Base-by-base conservation (phyloP, 1,140 invertebrate species). In the Sycophila sp. region DNA sequence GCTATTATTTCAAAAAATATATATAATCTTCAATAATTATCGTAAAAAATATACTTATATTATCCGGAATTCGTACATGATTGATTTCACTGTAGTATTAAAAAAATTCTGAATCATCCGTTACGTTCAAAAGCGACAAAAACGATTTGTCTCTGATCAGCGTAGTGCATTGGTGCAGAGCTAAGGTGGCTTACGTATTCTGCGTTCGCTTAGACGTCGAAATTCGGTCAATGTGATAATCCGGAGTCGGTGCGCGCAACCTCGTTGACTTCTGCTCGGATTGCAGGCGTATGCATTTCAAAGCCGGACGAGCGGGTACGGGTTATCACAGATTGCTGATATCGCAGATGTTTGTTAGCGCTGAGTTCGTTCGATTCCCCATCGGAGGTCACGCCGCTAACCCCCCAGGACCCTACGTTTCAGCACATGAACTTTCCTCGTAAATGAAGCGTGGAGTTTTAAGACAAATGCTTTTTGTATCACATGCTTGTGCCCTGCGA, bases 341-440 rank as follows among this genome's bases (percentile, higher is more conserved):
- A 59, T 59, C 42, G 62, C 62, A 68, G 55, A 68, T 49, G 55
- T 59, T 59, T 36, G 42, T 65, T 53, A n/a, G 26, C 19, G 32
- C 28, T 24, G 24, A 49, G 47, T 32, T 64, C 40, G 47, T 53
- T 55, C 38, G 49, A 30, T 53, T n/a, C n/a, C 26, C 24, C 10
- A n/a, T n/a, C n/a, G n/a, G n/a, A 15, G 40, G 40, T 42, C 40
- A 42, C 40, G 40, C 5, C 34, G 34, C 19, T 45, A 45, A 8
- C 38, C 22, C 47, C 22, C 11, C 22, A 11, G 19, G 45, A 19
- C 2, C 42, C n/a, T 45, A 8, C 13, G 24, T 28, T 22, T 53
- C 15, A 6, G 17, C n/a, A 19, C 42, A 38, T 49, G 17, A 15
- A 4, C 19, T 34, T 17, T 55, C 28, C 30, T 19, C 30, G 26